These are phyloP conservation scores for Sapajus apella DNA, from an alignment of 2,113 vertebrate species.

Conservation along the genomic window DNA sequence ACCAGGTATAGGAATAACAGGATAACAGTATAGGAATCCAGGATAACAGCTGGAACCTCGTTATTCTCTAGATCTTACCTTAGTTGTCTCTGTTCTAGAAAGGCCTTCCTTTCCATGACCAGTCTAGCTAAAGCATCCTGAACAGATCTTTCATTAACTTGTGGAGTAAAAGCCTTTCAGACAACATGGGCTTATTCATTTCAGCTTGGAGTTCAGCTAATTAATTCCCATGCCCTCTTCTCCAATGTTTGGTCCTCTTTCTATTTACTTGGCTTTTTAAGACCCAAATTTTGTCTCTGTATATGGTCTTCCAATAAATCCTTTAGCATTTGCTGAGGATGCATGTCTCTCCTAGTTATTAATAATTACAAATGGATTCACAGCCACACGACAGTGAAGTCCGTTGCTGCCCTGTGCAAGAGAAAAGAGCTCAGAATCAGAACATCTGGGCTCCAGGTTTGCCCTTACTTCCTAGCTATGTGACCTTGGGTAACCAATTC, in stretches of 20 bases:
- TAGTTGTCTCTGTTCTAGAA: not conserved
- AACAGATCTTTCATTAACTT: not conserved
- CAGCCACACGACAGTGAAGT: not conserved
- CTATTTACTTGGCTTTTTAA: not conserved
- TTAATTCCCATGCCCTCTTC: not conserved
- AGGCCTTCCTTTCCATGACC: not conserved
- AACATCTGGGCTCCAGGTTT: not conserved
- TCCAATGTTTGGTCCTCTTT: not conserved
- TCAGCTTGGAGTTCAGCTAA: not conserved
- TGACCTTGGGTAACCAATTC: conserved; percentile 5
- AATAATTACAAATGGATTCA: not conserved
- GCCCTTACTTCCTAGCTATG: not conserved
- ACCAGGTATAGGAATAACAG: no score
- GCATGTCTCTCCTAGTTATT: not conserved
- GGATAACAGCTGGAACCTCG: not conserved
- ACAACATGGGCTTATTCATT: not conserved
- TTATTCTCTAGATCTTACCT: not conserved
- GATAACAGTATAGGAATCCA: no score
- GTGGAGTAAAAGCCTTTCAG: not conserved
- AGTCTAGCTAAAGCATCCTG: not conserved
- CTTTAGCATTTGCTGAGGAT: not conserved
- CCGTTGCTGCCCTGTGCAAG: not conserved
- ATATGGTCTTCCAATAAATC: not conserved
- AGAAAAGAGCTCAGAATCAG: not conserved
- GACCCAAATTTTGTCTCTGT: not conserved